Conservation (phyloP, 2,113 vertebrate species). For the Seriola rivoliana region DNA sequence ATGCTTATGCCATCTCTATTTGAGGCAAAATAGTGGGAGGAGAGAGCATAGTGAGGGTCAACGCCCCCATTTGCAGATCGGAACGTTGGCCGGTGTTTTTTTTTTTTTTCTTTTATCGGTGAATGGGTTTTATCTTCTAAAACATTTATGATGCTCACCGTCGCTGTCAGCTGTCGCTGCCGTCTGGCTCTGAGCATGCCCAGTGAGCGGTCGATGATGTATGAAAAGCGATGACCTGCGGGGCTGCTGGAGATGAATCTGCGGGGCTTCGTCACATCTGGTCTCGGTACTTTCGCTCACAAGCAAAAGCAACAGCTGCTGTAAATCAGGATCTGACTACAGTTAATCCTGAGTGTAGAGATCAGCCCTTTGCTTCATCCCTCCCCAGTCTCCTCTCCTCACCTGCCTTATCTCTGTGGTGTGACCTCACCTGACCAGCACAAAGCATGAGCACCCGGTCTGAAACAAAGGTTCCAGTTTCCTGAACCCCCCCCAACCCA, state of each 20-base stretch:
- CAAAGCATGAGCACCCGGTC: slow-evolving; percentile 68
- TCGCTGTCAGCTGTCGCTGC: slow-evolving; percentile 20
- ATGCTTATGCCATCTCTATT: slow-evolving; percentile 67
- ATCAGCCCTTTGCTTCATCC: slow-evolving; percentile 35
- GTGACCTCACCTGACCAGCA: slow-evolving; percentile 65
- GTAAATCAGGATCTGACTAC: slow-evolving; percentile 7
- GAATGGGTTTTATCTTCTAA: slow-evolving; percentile 30
- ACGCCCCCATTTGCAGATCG: slow-evolving; percentile 65
- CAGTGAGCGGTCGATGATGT: slow-evolving; percentile 23
- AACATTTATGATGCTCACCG: slow-evolving; percentile 8
- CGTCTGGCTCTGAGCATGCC: slow-evolving; percentile 56
- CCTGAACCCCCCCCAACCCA: slow-evolving; percentile 17
- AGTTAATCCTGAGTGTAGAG: slow-evolving; percentile 15
- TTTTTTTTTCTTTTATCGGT: background rate
- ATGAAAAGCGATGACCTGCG: slow-evolving; percentile 12
- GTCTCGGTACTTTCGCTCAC: background rate
- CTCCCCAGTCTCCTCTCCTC: slow-evolving; percentile 25
- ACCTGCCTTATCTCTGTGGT: slow-evolving; percentile 58
- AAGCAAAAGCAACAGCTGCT: slow-evolving; percentile 6
- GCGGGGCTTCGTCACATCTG: slow-evolving; percentile 3
- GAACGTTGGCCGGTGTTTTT: slow-evolving; percentile 33
- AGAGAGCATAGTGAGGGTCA: slow-evolving; percentile 70
- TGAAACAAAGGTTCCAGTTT: slow-evolving; percentile 39
- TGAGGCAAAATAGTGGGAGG: slow-evolving; percentile 76
- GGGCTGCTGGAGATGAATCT: slow-evolving; percentile 20